Evolutionary conservation across 2,888 invertebrate genomes (phyloP).

Genomic region (Drosophila mercatorum): DNA sequence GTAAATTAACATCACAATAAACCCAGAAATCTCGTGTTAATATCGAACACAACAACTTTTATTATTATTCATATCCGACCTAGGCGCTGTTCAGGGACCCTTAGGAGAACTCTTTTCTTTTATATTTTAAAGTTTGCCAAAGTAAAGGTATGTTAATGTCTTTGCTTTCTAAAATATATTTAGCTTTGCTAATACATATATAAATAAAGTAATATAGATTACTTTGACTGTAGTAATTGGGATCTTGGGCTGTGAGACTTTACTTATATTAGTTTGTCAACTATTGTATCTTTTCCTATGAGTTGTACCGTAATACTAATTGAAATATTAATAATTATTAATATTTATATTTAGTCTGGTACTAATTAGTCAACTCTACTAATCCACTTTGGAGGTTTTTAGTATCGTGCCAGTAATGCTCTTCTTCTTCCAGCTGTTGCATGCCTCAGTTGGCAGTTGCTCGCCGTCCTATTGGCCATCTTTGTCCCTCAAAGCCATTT

Average conservation of each 20-base stretch:
- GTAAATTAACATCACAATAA: slow-evolving; percentile 37
- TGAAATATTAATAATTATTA: background rate
- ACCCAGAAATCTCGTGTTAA: background rate
- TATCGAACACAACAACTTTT: slow-evolving; percentile 1
- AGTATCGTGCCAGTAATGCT: background rate
- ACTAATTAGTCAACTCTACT: too few relatives aligned
- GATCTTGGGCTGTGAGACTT: background rate
- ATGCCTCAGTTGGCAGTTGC: slow-evolving; percentile 7
- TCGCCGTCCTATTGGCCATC: slow-evolving; percentile 1
- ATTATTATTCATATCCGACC: background rate
- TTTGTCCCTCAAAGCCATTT: slow-evolving; percentile 15
- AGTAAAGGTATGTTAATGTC: background rate
- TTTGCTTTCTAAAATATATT: background rate
- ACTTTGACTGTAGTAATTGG: background rate
- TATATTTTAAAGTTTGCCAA: background rate
- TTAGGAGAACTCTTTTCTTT: background rate
- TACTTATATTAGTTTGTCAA: background rate
- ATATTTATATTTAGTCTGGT: too few relatives aligned
- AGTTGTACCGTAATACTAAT: background rate
- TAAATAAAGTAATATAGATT: too few relatives aligned
- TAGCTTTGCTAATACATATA: too few relatives aligned
- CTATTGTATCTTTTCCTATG: too few relatives aligned
- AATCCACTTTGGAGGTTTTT: too few relatives aligned
- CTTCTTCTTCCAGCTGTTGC: slow-evolving; percentile 28
- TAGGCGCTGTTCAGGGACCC: background rate